phyloP scores from a whole-genome alignment of 2,888 invertebrate genomes.

The Netelia fuscicornis region DNA sequence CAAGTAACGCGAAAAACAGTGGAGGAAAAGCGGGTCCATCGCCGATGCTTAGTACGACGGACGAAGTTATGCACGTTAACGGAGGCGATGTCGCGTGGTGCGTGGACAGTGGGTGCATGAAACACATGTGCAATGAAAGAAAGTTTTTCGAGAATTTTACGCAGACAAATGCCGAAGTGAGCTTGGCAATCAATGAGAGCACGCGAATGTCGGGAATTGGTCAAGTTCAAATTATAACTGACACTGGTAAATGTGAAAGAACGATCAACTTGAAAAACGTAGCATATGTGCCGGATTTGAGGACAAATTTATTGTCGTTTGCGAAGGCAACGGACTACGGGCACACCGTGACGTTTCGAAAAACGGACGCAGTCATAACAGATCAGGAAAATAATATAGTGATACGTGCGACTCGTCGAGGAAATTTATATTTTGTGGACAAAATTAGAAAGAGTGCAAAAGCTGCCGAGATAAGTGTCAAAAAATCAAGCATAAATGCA shows the following conservation, averaged over 20 bases:
- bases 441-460: neutral
- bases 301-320: too few species aligned
- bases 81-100: too few species aligned
- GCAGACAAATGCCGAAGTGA: slow-evolving; percentile 16
- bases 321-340: slow-evolving; percentile 30
- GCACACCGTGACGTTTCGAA: slow-evolving; percentile 32
- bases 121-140: neutral
- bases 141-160: slow-evolving; percentile 8
- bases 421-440: neutral
- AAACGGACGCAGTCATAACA: slow-evolving; percentile 41
- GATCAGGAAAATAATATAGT: slow-evolving; percentile 17
- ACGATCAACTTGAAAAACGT: slow-evolving; percentile 33
- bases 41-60: slow-evolving; percentile 51
- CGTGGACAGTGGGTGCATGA: too few species aligned
- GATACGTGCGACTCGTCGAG: slow-evolving; percentile 28
- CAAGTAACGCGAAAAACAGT: slow-evolving; percentile 2
- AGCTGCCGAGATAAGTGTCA: too few species aligned
- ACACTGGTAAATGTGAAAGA: neutral
- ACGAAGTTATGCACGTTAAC: too few species aligned
- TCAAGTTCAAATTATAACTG: slow-evolving; percentile 1
- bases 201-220: slow-evolving; percentile 30
- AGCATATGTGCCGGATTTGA: neutral
- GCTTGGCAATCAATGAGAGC: slow-evolving; percentile 19
- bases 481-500: neutral
- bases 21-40: neutral